Base-by-base conservation (phyloP, 2,888 invertebrate species). In the Sarcophaga caerulescens region DNA sequence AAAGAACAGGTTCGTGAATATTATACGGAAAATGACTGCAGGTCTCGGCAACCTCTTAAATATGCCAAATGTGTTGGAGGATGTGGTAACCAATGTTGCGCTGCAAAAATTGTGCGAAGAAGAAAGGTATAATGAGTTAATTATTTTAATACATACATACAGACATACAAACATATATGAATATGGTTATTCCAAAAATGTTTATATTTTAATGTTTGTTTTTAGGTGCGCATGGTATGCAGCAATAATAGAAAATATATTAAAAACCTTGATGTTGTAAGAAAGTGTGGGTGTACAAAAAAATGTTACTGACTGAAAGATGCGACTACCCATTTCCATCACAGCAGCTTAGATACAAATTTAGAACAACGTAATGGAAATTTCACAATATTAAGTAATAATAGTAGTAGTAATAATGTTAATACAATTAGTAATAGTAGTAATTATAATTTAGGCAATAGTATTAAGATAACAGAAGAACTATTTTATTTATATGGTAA, bases 241-340 rank as follows among this genome's bases (percentile, higher is more conserved):
- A 95, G 96, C 88, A 97, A 98, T 93, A 98, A 98, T 88, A 97
- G 97, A 82, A 96, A 97, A 87, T 98, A 98, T 95, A 97, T 98
- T 93, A 98, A 98, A 95, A 98, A 98, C 89, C 96, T 99, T 91
- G 98, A 99, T 92, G 97, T 99, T 93, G 98, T 99, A 92, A 96
- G 98, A 93, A 98, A 98, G 93, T 99, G 99, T 94, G 97, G 98
- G 89, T 99, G 99, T 95, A 96, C 96, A 90, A 97, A 97, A 94
- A 97, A 97, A 94, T 98, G 98, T 94, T 96, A 96, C 95, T 96
- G 95, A 94, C 94, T 95, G 94, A 94, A 94, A 94, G 93, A 94
- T 93, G 95, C 94, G 94, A 94, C 94, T 94, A 94, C 93, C 93
- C 93, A 92, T 92, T 90, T 92, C 90, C 90, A 90, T 89, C 90